These are phyloP conservation scores for Gymnothorax javanicus DNA, from an alignment of 2,797 vertebrate genomes.

Conservation along the genomic window DNA sequence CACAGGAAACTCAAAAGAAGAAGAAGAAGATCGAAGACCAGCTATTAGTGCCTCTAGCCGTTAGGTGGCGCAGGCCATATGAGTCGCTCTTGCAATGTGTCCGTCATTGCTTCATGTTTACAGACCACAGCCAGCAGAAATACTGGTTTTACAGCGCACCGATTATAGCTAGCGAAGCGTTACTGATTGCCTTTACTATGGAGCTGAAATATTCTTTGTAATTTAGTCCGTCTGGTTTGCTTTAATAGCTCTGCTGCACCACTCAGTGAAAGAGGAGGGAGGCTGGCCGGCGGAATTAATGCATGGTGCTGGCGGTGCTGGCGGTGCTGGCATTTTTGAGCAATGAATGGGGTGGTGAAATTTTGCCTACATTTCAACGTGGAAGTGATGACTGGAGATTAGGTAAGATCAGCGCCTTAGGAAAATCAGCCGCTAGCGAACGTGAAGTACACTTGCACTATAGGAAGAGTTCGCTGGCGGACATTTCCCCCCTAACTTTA, in stretches of 20 bases:
- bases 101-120: not conserved
- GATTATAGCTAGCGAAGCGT: not conserved
- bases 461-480: no score
- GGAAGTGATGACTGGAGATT: slow-evolving; percentile 15
- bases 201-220: not conserved
- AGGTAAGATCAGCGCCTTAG: not conserved
- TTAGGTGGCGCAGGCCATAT: not conserved
- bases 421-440: not conserved
- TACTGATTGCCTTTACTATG: not conserved
- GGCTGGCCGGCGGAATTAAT: not conserved
- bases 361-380: not conserved
- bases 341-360: not conserved
- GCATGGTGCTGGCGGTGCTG: not conserved
- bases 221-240: not conserved
- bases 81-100: not conserved
- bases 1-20: no score
- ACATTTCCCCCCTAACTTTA: no score
- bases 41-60: not conserved
- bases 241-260: not conserved
- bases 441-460: no score
- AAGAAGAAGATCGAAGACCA: no score
- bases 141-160: not conserved
- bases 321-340: not conserved
- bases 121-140: not conserved
- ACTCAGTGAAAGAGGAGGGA: not conserved